phyloP scores from a whole-genome alignment of 2,113 vertebrate genomes.

The Stictonetta naevosa region DNA sequence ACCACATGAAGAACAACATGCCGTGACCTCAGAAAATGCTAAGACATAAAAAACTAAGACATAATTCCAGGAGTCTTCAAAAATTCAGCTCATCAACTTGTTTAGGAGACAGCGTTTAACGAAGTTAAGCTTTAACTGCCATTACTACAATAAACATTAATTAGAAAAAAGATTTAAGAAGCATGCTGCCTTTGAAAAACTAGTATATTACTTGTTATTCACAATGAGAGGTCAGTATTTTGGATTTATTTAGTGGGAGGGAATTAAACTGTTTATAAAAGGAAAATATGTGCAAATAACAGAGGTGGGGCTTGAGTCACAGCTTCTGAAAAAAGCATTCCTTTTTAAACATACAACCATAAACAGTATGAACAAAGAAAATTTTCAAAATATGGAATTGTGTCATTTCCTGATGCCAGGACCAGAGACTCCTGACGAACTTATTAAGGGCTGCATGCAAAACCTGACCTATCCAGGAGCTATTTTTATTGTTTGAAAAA shows the following conservation, averaged over 20 bases:
- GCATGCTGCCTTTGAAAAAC: neutral
- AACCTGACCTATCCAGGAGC: neutral
- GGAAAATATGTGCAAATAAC: neutral
- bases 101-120: neutral
- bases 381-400: conserved; percentile 5
- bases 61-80: neutral
- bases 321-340: neutral
- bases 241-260: neutral
- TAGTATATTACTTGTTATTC: neutral
- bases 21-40: neutral
- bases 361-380: conserved; percentile 33
- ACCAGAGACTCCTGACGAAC: conserved; percentile 10
- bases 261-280: neutral
- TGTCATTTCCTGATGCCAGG: conserved; percentile 54
- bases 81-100: neutral
- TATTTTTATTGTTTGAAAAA: neutral
- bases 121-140: neutral
- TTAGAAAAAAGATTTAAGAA: neutral
- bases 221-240: neutral
- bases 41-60: neutral
- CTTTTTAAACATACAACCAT: conserved; percentile 31
- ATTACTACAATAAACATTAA: neutral
- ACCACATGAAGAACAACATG: neutral
- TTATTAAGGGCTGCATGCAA: neutral
- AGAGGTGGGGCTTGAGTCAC: neutral